Evolutionary conservation across 1,140 invertebrate species (phyloP).

Genomic region (Eupristina koningsbergeri): DNA sequence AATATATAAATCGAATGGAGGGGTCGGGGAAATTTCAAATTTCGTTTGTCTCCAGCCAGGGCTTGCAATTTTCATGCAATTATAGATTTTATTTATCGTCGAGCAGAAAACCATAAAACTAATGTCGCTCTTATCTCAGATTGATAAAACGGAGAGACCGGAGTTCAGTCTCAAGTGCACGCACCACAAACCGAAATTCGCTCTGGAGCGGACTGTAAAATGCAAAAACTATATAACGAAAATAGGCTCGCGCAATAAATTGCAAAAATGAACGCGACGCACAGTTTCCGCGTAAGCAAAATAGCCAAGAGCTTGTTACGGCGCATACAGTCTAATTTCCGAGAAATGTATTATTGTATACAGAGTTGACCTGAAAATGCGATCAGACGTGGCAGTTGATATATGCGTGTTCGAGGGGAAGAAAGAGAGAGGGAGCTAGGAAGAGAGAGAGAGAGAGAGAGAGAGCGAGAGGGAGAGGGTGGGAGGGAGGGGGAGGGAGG

Average conservation of each 20-base stretch:
- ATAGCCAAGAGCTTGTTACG: slow-evolving; percentile 32
- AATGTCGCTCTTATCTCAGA: neutral
- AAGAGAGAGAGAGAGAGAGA: neutral
- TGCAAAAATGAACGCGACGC: slow-evolving; percentile 33
- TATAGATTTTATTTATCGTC: too few species aligned
- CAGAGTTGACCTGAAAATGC: slow-evolving; percentile 46
- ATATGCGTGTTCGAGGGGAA: neutral
- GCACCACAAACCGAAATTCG: neutral
- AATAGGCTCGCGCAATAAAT: slow-evolving; percentile 48
- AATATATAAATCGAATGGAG: too few species aligned
- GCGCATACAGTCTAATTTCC: slow-evolving; percentile 37
- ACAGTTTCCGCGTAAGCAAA: slow-evolving; percentile 45
- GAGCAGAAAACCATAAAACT: neutral
- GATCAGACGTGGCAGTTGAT: slow-evolving; percentile 30
- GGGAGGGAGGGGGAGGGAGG: neutral
- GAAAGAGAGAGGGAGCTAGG: too few species aligned
- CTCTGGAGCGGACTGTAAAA: neutral
- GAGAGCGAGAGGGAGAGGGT: neutral
- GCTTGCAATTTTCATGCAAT: too few species aligned
- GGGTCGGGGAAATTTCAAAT: too few species aligned
- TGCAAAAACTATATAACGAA: neutral
- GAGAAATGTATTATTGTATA: slow-evolving; percentile 47
- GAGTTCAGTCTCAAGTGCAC: too few species aligned
- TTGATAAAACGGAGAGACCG: neutral
- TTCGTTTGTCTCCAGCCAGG: too few species aligned